Evolutionary conservation across 2,797 vertebrate genomes (phyloP).

Genomic region (Chelonia mydas): DNA sequence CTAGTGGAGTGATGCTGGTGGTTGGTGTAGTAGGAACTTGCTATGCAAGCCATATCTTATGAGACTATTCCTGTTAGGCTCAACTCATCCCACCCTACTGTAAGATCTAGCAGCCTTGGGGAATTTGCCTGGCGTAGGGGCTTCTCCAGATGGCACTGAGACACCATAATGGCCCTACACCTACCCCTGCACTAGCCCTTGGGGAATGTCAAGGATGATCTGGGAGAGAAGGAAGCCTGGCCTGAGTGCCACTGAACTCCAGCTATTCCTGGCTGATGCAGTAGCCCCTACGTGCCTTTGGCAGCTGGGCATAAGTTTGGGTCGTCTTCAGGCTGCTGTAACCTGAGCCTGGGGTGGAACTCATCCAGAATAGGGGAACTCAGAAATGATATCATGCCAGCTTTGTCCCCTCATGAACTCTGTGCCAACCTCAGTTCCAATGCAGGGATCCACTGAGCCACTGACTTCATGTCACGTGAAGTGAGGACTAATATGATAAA

Average conservation of each 20-base stretch:
- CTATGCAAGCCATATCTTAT: not conserved
- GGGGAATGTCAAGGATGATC: not conserved
- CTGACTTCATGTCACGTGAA: accelerated
- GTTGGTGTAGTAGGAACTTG: not conserved
- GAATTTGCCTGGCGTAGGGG: not conserved
- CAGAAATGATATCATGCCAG: not conserved
- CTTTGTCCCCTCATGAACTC: not conserved
- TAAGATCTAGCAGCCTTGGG: accelerated
- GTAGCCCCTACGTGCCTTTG: not conserved
- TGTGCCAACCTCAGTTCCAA: not conserved
- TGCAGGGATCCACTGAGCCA: not conserved
- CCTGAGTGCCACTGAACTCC: not conserved
- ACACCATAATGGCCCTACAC: not conserved
- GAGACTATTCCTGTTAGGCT: not conserved
- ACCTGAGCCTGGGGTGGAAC: not conserved
- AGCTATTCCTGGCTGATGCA: not conserved
- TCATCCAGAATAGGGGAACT: not conserved
- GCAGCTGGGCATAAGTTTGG: too few species aligned
- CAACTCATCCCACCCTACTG: accelerated
- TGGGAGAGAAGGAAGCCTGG: not conserved
- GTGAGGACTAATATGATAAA: not conserved
- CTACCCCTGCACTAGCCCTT: not conserved
- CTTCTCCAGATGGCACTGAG: not conserved
- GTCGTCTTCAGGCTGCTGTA: not conserved
- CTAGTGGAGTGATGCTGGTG: not conserved